phyloP scores from a whole-genome alignment of 1,140 invertebrate genomes.

The Polypedilum vanderplanki region DNA sequence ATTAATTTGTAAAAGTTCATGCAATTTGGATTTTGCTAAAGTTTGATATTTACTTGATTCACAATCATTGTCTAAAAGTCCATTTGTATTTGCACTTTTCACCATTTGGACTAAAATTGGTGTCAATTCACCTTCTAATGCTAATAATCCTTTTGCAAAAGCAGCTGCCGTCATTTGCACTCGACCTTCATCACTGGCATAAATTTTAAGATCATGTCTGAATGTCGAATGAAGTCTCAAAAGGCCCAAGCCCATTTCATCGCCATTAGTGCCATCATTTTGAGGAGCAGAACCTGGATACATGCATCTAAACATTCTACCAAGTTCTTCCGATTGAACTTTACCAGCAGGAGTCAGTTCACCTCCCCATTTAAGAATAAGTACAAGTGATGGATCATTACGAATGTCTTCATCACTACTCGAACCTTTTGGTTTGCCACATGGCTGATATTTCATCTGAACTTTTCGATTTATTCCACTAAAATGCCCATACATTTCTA shows the following conservation, averaged over 20 bases:
- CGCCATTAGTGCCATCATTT: conserved; percentile 49
- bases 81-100: conserved; percentile 98
- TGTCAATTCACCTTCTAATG: conserved; percentile 95
- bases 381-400: conserved; percentile 80
- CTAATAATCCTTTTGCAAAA: conserved; percentile 95
- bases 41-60: conserved; percentile 94
- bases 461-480: conserved; percentile 99
- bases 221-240: conserved; percentile 95
- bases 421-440: conserved; percentile 83
- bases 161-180: conserved; percentile 99
- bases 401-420: conserved; percentile 89
- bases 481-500: conserved; percentile 99
- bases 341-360: conserved; percentile 96
- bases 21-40: conserved; percentile 88
- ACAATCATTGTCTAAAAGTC: conserved; percentile 94
- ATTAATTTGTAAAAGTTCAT: conserved; percentile 88
- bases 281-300: conserved; percentile 86
- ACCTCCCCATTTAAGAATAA: conserved; percentile 99
- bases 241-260: conserved; percentile 70
- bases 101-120: conserved; percentile 99
- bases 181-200: conserved; percentile 96
- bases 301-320: conserved; percentile 97
- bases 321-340: conserved; percentile 95
- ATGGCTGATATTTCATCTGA: conserved; percentile 98
- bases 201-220: conserved; percentile 98